phyloP scores from a whole-genome alignment of 1,140 invertebrate genomes.

The Trypoxylus dichotomus region DNA sequence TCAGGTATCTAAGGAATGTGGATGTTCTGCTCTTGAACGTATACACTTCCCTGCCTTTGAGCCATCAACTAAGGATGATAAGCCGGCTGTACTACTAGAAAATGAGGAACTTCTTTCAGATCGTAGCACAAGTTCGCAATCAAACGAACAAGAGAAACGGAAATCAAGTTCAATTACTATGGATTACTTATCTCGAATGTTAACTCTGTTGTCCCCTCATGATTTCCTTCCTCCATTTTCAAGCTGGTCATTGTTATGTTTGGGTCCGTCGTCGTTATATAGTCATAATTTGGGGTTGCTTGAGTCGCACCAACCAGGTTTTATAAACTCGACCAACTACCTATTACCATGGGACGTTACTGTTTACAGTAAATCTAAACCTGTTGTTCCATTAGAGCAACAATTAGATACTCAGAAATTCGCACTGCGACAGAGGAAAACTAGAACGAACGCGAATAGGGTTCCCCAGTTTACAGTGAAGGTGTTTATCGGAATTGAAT shows the following conservation, averaged over 20 bases:
- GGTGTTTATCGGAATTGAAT: conserved; percentile 95
- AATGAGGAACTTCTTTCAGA: conserved; percentile 45
- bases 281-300: conserved; percentile 84
- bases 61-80: conserved; percentile 70
- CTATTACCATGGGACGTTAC: conserved; percentile 94
- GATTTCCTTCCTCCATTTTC: conserved; percentile 85
- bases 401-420: conserved; percentile 28
- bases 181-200: conserved; percentile 88
- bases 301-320: conserved; percentile 80
- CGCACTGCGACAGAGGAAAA: conserved; percentile 35
- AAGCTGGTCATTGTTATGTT: conserved; percentile 89
- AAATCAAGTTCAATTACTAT: conserved; percentile 75
- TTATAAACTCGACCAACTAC: conserved; percentile 87
- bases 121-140: conserved; percentile 38
- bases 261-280: conserved; percentile 89
- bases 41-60: conserved; percentile 83
- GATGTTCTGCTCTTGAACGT: conserved; percentile 67
- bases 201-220: conserved; percentile 76
- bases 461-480: conserved; percentile 75
- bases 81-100: conserved; percentile 44
- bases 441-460: conserved; percentile 48
- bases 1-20: conserved; percentile 73
- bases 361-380: conserved; percentile 53
- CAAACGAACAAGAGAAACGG: conserved; percentile 49
- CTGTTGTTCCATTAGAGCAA: conserved; percentile 25